Evolutionary conservation across 2,888 invertebrate species (phyloP).

Genomic region (Orthosia incerta): DNA sequence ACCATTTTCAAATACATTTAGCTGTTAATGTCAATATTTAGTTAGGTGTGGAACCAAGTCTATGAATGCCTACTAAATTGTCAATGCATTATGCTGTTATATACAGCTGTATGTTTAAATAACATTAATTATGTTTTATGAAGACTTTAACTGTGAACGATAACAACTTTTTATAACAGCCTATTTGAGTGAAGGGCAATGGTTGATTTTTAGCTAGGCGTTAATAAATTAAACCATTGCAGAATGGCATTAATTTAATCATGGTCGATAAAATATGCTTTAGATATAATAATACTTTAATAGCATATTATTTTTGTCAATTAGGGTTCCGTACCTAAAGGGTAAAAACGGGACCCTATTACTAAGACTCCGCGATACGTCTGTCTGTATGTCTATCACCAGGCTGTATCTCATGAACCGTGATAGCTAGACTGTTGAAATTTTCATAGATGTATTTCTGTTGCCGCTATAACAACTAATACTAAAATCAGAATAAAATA

Average conservation of each 20-base stretch:
- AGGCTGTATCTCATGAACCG: no score
- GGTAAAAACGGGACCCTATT: no score
- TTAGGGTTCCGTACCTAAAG: no score
- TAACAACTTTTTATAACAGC: conserved; percentile 15
- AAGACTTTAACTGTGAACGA: neutral
- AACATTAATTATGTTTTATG: neutral
- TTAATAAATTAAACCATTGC: neutral
- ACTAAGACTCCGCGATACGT: no score
- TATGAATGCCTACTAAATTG: neutral
- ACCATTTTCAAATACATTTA: neutral
- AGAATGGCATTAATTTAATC: neutral
- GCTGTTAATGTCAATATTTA: neutral
- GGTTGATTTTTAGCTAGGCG: neutral
- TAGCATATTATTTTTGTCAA: no score
- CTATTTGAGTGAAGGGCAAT: conserved; percentile 24
- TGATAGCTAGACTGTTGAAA: no score
- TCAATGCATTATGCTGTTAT: no score
- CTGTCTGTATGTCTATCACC: no score
- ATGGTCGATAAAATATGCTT: neutral
- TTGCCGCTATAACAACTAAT: no score
- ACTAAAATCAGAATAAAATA: no score
- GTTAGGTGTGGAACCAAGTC: neutral
- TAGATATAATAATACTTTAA: no score
- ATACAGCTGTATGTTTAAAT: conserved; percentile 2
- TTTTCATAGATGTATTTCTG: no score